These are phyloP conservation scores for Icerya purchasi DNA, from an alignment of 2,888 invertebrate genomes.

Conservation along the genomic window DNA sequence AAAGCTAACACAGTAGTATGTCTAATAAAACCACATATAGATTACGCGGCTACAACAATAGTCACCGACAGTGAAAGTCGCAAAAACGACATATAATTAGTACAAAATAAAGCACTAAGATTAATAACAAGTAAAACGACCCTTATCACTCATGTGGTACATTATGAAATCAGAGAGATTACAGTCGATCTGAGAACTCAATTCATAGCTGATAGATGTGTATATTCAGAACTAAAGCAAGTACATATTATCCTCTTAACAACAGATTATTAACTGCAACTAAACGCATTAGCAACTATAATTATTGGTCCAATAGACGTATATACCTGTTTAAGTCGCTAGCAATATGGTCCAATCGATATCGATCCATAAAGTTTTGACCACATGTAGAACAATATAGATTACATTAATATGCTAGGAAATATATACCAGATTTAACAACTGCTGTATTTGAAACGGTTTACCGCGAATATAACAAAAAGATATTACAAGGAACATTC, in stretches of 20 bases:
- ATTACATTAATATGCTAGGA: neutral
- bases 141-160: neutral
- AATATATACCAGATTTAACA: neutral
- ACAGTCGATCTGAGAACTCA: neutral
- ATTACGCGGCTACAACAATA: neutral
- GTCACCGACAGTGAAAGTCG: neutral
- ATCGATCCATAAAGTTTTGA: neutral
- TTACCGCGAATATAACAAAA: neutral
- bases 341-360: neutral
- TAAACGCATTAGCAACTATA: neutral
- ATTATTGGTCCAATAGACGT: neutral
- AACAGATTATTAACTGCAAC: neutral
- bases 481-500: neutral
- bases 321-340: neutral
- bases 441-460: neutral
- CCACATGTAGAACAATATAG: neutral
- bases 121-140: neutral
- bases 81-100: neutral
- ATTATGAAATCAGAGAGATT: neutral
- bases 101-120: neutral
- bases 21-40: neutral
- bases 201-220: neutral
- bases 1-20: neutral
- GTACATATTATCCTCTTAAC: neutral
- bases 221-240: neutral